These are phyloP conservation scores for Ichneumoninae sp. DNA, from an alignment of 2,888 invertebrate species.

Conservation along the genomic window DNA sequence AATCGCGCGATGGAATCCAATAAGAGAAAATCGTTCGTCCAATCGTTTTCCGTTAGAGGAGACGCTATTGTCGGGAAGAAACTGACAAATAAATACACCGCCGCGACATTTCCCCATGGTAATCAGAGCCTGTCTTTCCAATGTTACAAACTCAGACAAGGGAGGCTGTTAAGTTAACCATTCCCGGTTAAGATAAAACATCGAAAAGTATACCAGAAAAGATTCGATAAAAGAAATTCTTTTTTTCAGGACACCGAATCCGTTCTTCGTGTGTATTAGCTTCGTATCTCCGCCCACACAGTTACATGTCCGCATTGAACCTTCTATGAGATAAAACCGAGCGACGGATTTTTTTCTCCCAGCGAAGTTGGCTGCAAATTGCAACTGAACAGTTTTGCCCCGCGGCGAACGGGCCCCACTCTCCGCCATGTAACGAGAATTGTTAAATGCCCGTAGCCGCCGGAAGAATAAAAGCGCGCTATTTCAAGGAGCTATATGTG, in stretches of 20 bases:
- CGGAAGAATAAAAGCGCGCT: conserved; percentile 61
- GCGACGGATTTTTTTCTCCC: no score
- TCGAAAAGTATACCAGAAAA: no score
- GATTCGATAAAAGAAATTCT: neutral
- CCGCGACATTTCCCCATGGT: conserved; percentile 12
- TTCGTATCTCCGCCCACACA: no score
- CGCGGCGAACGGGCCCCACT: neutral
- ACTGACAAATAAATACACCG: conserved; percentile 36
- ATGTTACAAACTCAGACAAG: neutral
- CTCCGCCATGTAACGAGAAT: conserved; percentile 44
- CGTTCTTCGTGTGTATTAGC: no score
- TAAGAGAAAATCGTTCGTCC: conserved; percentile 10
- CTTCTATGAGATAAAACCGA: no score
- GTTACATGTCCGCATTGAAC: no score
- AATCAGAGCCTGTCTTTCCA: conserved; percentile 6
- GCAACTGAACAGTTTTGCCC: neutral
- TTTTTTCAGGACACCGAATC: no score
- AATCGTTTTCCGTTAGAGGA: conserved; percentile 21
- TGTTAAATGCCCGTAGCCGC: conserved; percentile 61
- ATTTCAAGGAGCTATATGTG: conserved; percentile 32
- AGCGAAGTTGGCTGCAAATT: neutral
- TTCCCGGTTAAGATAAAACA: neutral
- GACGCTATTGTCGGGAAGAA: conserved; percentile 9
- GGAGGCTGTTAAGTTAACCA: neutral
- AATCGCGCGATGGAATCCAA: neutral